Evolutionary conservation across 2,888 invertebrate genomes (phyloP).

Genomic region (Steromphala cineraria): DNA sequence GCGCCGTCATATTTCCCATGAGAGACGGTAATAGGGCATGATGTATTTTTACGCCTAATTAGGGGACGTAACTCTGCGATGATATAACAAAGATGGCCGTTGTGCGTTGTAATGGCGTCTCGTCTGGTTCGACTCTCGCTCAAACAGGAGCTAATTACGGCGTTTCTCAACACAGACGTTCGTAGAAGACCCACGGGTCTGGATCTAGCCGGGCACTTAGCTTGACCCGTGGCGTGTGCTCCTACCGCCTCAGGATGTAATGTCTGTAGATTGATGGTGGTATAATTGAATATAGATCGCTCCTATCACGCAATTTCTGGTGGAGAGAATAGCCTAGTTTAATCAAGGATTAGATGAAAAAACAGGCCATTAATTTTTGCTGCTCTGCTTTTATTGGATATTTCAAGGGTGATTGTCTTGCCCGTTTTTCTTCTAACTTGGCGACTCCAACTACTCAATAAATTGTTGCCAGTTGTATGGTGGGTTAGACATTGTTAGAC

Average conservation of each 20-base stretch:
- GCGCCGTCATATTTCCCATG: slow-evolving; percentile 11
- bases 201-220: not conserved
- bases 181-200: not conserved
- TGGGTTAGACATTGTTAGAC: too few species aligned
- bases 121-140: slow-evolving; percentile 11
- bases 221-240: not conserved
- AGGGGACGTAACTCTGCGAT: slow-evolving; percentile 12
- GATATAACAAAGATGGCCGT: slow-evolving; percentile 20
- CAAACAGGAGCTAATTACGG: slow-evolving; percentile 13
- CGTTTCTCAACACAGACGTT: slow-evolving; percentile 6
- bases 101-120: slow-evolving; percentile 12
- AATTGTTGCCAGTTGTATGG: not conserved
- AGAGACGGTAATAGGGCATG: slow-evolving; percentile 19
- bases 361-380: slow-evolving; percentile 5
- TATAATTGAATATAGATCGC: slow-evolving; percentile 15
- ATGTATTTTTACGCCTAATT: slow-evolving; percentile 20
- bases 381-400: slow-evolving; percentile 14
- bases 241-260: not conserved
- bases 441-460: not conserved
- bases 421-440: not conserved
- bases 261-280: slow-evolving; percentile 1
- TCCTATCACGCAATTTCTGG: slow-evolving; percentile 10
- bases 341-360: slow-evolving; percentile 12
- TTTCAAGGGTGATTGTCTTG: not conserved
- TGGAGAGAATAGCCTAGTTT: slow-evolving; percentile 1